A percentile compares a stretch with the other conserved stretches of the same genome.
These are phyloP conservation scores for Thymelicus sylvestris DNA, from an alignment of 2,888 invertebrate species.

Conservation along the genomic window DNA sequence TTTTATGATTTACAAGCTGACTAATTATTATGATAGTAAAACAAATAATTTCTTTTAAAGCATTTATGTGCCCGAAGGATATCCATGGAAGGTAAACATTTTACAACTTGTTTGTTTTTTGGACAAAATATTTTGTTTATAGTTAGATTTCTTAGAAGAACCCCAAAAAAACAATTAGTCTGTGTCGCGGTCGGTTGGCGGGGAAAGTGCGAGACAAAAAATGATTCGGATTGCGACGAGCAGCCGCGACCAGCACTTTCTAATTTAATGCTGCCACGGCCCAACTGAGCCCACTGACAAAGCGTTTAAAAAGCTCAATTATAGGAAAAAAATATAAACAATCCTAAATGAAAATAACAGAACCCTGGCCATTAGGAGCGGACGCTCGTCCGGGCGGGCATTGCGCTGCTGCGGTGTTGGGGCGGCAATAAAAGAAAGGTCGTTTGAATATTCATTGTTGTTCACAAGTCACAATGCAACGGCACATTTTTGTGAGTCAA, in stretches of 20 bases:
- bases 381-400: constrained; percentile 25
- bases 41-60: background rate
- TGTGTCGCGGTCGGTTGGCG: constrained; percentile 53
- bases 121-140: constrained; percentile 17
- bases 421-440: constrained; percentile 47
- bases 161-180: constrained; percentile 52
- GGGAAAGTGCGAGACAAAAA: constrained; percentile 63
- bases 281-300: constrained; percentile 43
- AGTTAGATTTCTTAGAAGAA: constrained; percentile 41
- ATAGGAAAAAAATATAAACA: constrained; percentile 50
- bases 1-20: background rate
- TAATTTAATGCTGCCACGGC: constrained; percentile 64
- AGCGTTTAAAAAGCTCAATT: constrained; percentile 51
- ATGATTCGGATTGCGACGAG: constrained; percentile 51
- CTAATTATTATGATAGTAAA: background rate
- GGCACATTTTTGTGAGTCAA: constrained; percentile 15
- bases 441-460: constrained; percentile 46
- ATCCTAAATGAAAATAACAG: constrained; percentile 60
- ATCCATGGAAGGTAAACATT: constrained; percentile 3
- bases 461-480: background rate
- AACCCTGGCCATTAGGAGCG: constrained; percentile 44
- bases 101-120: constrained; percentile 17
- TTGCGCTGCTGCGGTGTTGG: constrained; percentile 1
- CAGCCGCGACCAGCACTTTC: constrained; percentile 60
- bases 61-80: background rate